These are phyloP conservation scores for Pantherophis vulpinus DNA, from an alignment of 2,797 vertebrate genomes.

Conservation along the genomic window DNA sequence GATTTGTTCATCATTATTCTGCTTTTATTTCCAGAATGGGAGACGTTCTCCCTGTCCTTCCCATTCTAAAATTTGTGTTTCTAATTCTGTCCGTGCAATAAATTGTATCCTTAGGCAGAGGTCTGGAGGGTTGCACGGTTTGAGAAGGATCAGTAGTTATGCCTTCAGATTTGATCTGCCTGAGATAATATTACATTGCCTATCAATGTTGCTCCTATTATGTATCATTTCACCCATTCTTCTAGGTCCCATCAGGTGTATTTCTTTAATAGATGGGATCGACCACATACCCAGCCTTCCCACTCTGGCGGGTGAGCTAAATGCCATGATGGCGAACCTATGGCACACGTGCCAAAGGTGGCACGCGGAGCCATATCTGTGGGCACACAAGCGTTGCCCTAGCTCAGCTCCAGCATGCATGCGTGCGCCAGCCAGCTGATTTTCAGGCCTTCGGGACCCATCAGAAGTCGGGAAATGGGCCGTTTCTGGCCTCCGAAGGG, in stretches of 20 bases:
- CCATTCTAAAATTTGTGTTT: not conserved
- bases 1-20: slow-evolving; percentile 4
- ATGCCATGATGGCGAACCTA: too few relatives aligned
- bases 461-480: too few relatives aligned
- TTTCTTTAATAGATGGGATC: not conserved
- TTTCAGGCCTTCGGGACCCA: too few relatives aligned
- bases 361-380: too few relatives aligned
- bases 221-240: not conserved
- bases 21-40: slow-evolving; percentile 34
- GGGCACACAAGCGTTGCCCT: too few relatives aligned
- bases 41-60: not conserved
- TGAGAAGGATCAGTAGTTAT: not conserved
- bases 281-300: not conserved
- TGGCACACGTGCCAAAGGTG: too few relatives aligned
- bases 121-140: not conserved
- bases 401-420: too few relatives aligned
- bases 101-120: not conserved
- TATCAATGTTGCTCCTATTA: not conserved
- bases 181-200: not conserved
- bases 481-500: too few relatives aligned
- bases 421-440: too few relatives aligned
- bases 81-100: not conserved
- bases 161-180: not conserved
- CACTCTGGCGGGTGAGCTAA: not conserved
- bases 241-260: not conserved